These are phyloP conservation scores for Cephalopachus bancanus DNA, from an alignment of 2,797 vertebrate genomes.

Conservation along the genomic window DNA sequence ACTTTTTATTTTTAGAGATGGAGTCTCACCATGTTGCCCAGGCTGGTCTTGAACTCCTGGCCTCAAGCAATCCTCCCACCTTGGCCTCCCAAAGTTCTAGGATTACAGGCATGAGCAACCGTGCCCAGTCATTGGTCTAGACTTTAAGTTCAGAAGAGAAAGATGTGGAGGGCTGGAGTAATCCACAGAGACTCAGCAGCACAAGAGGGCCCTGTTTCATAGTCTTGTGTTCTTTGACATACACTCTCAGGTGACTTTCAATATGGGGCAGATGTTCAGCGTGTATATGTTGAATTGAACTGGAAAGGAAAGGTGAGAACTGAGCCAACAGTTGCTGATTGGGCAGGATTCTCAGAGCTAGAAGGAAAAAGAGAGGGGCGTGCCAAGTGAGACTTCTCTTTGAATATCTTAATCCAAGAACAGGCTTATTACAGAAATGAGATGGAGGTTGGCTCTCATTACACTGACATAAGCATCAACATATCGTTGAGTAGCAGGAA, in stretches of 20 bases:
- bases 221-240: not conserved
- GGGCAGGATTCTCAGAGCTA: not conserved
- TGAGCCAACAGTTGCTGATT: not conserved
- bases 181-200: not conserved
- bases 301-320: not conserved
- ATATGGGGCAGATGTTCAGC: not conserved
- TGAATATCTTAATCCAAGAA: conserved; percentile 8
- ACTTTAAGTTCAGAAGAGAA: not conserved
- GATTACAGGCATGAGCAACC: too few species aligned
- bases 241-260: not conserved
- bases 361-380: not conserved
- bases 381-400: not conserved
- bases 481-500: not conserved
- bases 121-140: not conserved
- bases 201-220: fast-evolving
- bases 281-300: not conserved
- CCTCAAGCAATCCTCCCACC: too few species aligned
- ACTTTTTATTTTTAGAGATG: too few species aligned
- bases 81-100: too few species aligned
- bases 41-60: too few species aligned
- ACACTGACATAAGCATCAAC: not conserved
- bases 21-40: too few species aligned
- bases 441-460: not conserved
- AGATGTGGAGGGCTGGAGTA: not conserved
- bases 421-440: not conserved